Conservation (phyloP, 2,888 invertebrate genomes). For the Pilophorus perplexus region DNA sequence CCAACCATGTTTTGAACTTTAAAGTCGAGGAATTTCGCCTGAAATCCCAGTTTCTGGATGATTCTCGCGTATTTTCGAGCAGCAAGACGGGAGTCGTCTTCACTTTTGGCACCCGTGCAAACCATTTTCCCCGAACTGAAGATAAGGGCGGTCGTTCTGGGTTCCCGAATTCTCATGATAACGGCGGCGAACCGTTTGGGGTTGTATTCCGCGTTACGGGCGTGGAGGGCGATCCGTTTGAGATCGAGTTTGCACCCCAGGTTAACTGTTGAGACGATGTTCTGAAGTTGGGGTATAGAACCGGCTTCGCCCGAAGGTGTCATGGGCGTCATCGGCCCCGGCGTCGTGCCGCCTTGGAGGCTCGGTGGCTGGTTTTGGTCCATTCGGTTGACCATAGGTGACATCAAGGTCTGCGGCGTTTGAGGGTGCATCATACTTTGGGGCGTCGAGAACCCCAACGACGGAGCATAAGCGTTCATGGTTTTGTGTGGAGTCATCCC, state of each 20-base stretch:
- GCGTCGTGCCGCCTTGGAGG: constrained; percentile 70
- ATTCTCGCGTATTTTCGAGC: constrained; percentile 79
- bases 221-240: constrained; percentile 95
- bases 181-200: constrained; percentile 99
- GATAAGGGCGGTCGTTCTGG: constrained; percentile 82
- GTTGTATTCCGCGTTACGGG: constrained; percentile 98
- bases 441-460: constrained; percentile 65
- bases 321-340: constrained; percentile 80
- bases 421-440: constrained; percentile 87
- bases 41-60: constrained; percentile 72
- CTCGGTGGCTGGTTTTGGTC: constrained; percentile 43
- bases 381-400: constrained; percentile 66
- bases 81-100: constrained; percentile 73
- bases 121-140: constrained; percentile 86
- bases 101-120: constrained; percentile 82
- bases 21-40: constrained; percentile 75
- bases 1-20: constrained; percentile 86
- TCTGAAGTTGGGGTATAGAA: constrained; percentile 89
- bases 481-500: constrained; percentile 44
- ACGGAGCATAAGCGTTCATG: constrained; percentile 70
- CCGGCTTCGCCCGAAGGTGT: constrained; percentile 68
- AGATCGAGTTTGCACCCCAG: constrained; percentile 91
- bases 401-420: constrained; percentile 88
- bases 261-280: constrained; percentile 97
- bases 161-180: constrained; percentile 86